Evolutionary conservation across 1,140 invertebrate species (phyloP), one percentile per base, ranked within the genome.

Genomic region (Eumeta japonica): DNA sequence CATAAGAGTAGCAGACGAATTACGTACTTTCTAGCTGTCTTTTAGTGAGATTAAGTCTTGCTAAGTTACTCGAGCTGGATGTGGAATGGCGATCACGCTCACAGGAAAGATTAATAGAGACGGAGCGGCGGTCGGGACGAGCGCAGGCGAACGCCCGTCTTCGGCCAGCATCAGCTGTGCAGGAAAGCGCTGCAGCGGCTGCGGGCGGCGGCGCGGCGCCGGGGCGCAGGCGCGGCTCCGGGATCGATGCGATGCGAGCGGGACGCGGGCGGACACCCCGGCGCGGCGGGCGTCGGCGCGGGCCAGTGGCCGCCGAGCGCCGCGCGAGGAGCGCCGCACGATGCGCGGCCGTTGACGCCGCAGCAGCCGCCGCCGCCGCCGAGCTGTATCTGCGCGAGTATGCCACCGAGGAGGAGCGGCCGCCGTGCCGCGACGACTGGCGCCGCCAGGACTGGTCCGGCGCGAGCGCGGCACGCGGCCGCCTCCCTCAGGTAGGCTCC

Each of bases 401-500:
- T 58, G 63, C 55, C 48, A 65, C 48, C 53, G 68, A 67, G 52
- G 60, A 67, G 54, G 60, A 64, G 58, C 62, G 66, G 62, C 61
- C 63, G 57, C 62, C 63, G 62, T 61, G 64, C 62, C 62, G 68
- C 52, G 63, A 73, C 55, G 58, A 63, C 50, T 64, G 64, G 64
- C 68, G 68, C 51, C 66, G 68, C 51, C 56, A 63, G 63, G 63
- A 65, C 36, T 64, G 58, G 60, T 51, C 62, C 75, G 66, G 62
- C 63, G 68, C 46, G 51, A 63, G 81, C 73, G 75, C 55, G n/a
- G n/a, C n/a, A 45, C 55, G 63, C 47, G 47, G 55, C 47, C 61
- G 66, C 48, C 58, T n/a, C n/a, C n/a, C n/a, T n/a, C n/a, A n/a
- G n/a, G 85, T 87, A 85, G 86, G 85, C 63, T 81, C 85, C 48